Evolutionary conservation across 2,113 vertebrate genomes (phyloP), one percentile per base, ranked within the genome.

Genomic region (Halcyon malimbica): DNA sequence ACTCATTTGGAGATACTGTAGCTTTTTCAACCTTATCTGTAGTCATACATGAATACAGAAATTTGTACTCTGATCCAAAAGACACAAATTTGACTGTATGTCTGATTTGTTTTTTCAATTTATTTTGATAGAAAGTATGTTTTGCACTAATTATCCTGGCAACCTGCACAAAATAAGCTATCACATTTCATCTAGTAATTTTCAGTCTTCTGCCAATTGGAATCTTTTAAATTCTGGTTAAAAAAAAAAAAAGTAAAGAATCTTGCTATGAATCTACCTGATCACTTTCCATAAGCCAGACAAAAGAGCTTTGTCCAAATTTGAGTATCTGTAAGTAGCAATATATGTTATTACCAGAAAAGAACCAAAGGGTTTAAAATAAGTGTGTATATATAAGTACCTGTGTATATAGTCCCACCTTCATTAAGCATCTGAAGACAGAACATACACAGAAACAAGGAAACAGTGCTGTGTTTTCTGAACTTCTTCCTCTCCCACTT

Each of bases 401-500:
- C 9, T 68, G 76, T 96, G 68, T 90, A n/a, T 89, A 42, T 60
- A 80, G 68, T 79, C 91, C n/a, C 89, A 87, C 56, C 69, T 69
- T 73, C 93, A 86, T 95, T 91, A 92, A 94, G 63, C 89, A 84
- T 92, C 31, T 87, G 65, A 94, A 93, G 68, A 73, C 51, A 80
- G 56, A 91, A 89, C 91, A 82, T 93, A 73, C 60, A 77, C 75
- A 31, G 57, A 92, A 93, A 83, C 7, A 42, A 10, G 73, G 41
- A 46, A 67, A 42, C 12, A 71, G 29, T 86, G n/a, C 44, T 59
- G 33, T 21, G 13, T 89, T 92, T 90, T 96, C 77, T 98, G 94
- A 97, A 98, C 92, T 94, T 95, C 83, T 96, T 24, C 96, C 35
- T 97, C 87, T 97, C 77, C 57, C 68, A 81, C 94, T 77, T 97